Evolutionary conservation across 2,113 vertebrate species (phyloP).

Genomic region (Anolis sagrei): DNA sequence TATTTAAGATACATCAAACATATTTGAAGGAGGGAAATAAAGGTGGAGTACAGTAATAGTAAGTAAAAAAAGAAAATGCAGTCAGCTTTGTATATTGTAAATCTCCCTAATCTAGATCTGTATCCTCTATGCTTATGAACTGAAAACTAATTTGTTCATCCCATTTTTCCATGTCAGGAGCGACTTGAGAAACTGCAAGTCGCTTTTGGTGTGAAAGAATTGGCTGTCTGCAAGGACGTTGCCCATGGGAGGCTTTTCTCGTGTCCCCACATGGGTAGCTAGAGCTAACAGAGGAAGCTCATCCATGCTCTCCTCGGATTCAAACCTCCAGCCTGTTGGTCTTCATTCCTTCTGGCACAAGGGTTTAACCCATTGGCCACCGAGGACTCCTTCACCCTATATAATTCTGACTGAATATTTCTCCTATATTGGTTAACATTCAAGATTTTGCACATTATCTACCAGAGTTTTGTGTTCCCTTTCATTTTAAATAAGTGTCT

Average conservation of each 20-base stretch:
- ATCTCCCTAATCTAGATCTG: neutral
- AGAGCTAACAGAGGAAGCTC: no score
- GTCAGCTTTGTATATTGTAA: neutral
- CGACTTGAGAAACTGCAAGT: no score
- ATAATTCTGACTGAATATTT: neutral
- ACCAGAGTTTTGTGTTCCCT: neutral
- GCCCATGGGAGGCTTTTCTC: no score
- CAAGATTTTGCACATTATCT: neutral
- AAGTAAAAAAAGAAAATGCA: neutral
- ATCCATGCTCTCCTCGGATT: no score
- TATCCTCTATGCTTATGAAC: neutral
- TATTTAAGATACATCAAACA: neutral
- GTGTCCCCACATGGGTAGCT: no score
- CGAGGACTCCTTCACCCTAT: no score
- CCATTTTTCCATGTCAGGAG: no score
- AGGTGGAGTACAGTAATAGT: neutral
- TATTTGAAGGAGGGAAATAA: neutral
- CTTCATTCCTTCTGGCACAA: no score
- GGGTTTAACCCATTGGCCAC: no score
- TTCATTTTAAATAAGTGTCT: conserved; percentile 2
- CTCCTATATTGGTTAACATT: neutral
- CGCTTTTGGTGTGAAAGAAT: no score
- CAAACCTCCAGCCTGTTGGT: no score
- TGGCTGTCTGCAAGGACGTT: no score
- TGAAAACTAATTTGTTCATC: neutral